Base-by-base conservation (phyloP, 1,140 invertebrate species). In the Pseudomyrmex concolor region DNA sequence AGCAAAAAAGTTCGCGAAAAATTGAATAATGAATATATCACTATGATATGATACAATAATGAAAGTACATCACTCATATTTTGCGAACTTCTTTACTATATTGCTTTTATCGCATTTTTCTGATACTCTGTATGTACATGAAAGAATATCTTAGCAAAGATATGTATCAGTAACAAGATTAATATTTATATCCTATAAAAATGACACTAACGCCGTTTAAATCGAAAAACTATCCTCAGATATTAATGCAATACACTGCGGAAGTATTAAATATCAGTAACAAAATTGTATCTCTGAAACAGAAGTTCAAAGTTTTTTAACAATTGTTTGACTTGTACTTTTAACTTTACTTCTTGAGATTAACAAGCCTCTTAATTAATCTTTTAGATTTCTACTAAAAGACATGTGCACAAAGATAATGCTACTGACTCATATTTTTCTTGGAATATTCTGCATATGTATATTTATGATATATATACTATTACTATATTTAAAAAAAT, bases 401-500 rank as follows among this genome's bases (percentile, higher is more conserved):
- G 9, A 43, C 10, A 13, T 19, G 48, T 19, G 19, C 15, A 19
- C 54, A 12, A 60, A 45, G 9, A 34, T 34, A 34, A 34, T 34
- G 10, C 2, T 77, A 51, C 17, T 78, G 51, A 68, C 57, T 7
- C 63, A 57, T 68, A 54, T 57, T 19, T 78, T 76, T 76, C 1
- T 76, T 60, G 5, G 10, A 71, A 70, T 70, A 1, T 70, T 12
- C 43, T 71, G 17, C 22, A 68, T 78, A 78, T 48, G 12, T 57
- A 25, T 60, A 80, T 70, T 59, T 78, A 78, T 80, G 17, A 84
- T 86, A 89, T 88, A 87, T 80, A 34, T 85, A 85, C 66, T 63
- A 90, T 88, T 89, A 91, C 76, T 83, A 71, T 86, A 87, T 86
- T 88, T 70, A 76, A 51, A 54, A 86, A 76, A 78, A 87, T 86